These are phyloP conservation scores for Alligator mississippiensis DNA, from an alignment of 2,113 vertebrate species.

Conservation along the genomic window DNA sequence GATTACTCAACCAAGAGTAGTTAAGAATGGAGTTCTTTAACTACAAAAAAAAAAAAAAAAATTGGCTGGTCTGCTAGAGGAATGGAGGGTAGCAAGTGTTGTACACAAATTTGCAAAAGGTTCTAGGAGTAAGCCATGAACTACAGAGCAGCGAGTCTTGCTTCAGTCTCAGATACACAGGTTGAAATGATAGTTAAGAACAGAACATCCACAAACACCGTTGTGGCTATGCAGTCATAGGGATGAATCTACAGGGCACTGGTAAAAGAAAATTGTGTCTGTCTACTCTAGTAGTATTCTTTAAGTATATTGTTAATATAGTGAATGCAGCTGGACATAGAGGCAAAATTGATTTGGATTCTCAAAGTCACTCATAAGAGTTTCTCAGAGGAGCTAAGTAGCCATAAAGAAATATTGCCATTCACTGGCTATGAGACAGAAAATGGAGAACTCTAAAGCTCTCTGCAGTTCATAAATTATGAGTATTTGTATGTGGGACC, in stretches of 20 bases:
- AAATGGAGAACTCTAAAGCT: neutral
- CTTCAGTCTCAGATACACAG: neutral
- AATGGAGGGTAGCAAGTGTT: neutral
- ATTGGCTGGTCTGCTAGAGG: neutral
- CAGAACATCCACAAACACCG: neutral
- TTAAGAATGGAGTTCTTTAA: neutral
- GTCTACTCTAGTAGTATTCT: neutral
- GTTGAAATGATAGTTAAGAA: neutral
- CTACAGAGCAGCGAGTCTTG: neutral
- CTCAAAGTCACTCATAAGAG: conserved; percentile 1
- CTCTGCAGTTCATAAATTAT: neutral
- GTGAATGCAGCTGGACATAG: neutral
- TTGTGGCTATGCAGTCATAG: neutral
- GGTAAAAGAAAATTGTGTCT: neutral
- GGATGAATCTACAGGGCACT: neutral
- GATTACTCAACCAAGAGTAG: neutral
- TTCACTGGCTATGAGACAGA: neutral
- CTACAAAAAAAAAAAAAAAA: neutral
- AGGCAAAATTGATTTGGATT: neutral
- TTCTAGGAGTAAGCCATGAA: neutral
- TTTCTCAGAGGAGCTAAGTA: neutral
- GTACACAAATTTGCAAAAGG: neutral
- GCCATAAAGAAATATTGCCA: neutral
- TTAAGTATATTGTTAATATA: neutral
- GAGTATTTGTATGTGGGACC: neutral